Conservation (phyloP, 92 coral and sea anemone genomes). For the Muricea muricata region DNA sequence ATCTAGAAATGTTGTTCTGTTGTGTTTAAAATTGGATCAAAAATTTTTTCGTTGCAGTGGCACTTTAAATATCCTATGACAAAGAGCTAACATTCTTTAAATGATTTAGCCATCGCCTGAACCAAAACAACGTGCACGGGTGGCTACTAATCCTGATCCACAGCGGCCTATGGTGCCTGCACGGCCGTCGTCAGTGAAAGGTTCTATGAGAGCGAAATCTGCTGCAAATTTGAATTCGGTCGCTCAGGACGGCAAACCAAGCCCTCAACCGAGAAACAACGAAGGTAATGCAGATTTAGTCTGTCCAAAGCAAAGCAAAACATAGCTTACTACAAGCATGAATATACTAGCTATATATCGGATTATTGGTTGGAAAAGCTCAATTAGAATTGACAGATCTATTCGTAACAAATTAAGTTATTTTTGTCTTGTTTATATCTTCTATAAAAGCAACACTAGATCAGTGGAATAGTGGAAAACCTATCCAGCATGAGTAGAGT, state of each 20-base stretch:
- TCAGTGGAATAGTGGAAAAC: too few species aligned
- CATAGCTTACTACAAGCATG: background rate
- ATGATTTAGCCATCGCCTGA: conserved; percentile 1
- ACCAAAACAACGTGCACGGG: conserved; percentile 33
- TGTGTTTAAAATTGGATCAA: too few species aligned
- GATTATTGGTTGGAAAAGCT: too few species aligned
- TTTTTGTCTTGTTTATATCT: too few species aligned
- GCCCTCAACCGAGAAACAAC: conserved; percentile 82
- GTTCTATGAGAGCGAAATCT: conserved; percentile 22
- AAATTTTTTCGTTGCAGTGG: background rate
- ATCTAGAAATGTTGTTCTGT: too few species aligned
- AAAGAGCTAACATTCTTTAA: background rate
- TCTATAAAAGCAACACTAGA: too few species aligned
- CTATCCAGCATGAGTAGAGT: too few species aligned
- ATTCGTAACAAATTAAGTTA: too few species aligned
- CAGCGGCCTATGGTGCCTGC: conserved; percentile 9
- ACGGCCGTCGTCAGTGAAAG: conserved; percentile 23
- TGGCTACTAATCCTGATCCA: conserved; percentile 24
- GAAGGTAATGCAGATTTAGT: background rate
- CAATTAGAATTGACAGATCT: too few species aligned
- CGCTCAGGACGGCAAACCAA: conserved; percentile 68
- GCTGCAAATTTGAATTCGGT: conserved; percentile 30
- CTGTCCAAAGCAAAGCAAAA: too few species aligned
- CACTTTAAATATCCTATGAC: background rate
- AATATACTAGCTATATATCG: too few species aligned